Evolutionary conservation across 2,797 vertebrate genomes (phyloP), one percentile per base, ranked within the genome.

Genomic region (Champsocephalus gunnari): DNA sequence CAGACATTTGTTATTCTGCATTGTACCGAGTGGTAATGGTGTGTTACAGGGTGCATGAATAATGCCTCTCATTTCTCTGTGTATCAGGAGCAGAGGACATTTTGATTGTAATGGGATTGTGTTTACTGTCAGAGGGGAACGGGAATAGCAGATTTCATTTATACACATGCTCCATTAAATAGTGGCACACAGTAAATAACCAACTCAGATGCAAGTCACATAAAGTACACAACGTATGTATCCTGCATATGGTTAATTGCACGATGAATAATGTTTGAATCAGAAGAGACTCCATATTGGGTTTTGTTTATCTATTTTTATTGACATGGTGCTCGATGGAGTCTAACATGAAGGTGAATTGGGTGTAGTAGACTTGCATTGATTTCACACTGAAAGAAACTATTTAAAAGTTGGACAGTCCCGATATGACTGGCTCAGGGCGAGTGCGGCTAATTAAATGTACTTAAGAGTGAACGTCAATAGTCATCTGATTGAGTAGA

Each of bases 1-100:
- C 58, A 54, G 14, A 62, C 56, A 56, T 51, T n/a, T 41, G 11
- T 47, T 51, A 16, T 76, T 55, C 56, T 38, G 34, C 11, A 44
- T 38, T 4, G 51, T 24, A 66, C 28, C 11, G 14, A 48, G 28
- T 57, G 9, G 54, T 54, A 34, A 51, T 72, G 43, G n/a, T 47
- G 57, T 28, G n/a, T 56, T 44, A 57, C 19, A 21, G 11, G 7
- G 17, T 7, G 54, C 17, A 34, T 38, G 12, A 64, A 50, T 67
- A 57, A 55, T 50, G 1, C 11, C 12, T 61, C 49, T 61, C 2
- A 28, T 59, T n/a, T 49, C 14, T 51, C 12, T 69, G 28, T 50
- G 19, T 28, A 34, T 45, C n/a, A 47, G 24, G 1, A 49, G 57
- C 4, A 61, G 13, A 61, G 61, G 0, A 14, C 14, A n/a, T 19